Evolutionary conservation across 2,113 vertebrate species (phyloP).

Genomic region (Piaya cayana): DNA sequence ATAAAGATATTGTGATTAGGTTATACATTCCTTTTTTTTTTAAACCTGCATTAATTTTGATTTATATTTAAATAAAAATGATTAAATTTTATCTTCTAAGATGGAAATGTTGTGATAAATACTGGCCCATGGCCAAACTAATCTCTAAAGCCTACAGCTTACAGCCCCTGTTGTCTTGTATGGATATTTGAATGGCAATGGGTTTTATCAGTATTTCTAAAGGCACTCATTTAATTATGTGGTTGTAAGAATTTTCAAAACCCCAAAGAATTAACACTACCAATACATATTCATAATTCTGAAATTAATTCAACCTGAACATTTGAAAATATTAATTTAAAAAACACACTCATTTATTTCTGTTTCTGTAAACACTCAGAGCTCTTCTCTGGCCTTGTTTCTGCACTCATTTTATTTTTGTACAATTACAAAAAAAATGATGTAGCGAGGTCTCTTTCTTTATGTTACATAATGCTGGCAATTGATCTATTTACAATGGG

Average conservation of each 20-base stretch:
- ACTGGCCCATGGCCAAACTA: slow-evolving; percentile 84
- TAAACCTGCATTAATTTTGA: slow-evolving; percentile 80
- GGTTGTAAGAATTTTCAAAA: slow-evolving; percentile 86
- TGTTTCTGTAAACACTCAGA: slow-evolving; percentile 68
- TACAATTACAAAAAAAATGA: slow-evolving; percentile 29
- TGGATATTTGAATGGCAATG: slow-evolving; percentile 83
- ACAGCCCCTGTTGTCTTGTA: slow-evolving; percentile 81
- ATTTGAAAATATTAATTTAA: slow-evolving; percentile 80
- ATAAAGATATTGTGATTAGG: slow-evolving; percentile 78
- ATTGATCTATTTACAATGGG: not conserved
- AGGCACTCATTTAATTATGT: slow-evolving; percentile 87
- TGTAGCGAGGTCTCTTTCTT: not conserved
- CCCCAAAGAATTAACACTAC: slow-evolving; percentile 82
- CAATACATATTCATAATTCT: slow-evolving; percentile 84
- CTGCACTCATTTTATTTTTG: slow-evolving; percentile 49
- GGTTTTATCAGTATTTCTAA: slow-evolving; percentile 87
- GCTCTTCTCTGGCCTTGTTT: slow-evolving; percentile 26
- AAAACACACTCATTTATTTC: slow-evolving; percentile 71
- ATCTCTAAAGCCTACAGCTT: slow-evolving; percentile 83
- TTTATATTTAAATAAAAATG: slow-evolving; percentile 88
- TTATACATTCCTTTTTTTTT: slow-evolving; percentile 62
- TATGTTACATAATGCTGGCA: not conserved
- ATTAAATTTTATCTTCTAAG: slow-evolving; percentile 86
- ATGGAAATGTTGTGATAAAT: slow-evolving; percentile 85
- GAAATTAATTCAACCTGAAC: slow-evolving; percentile 82